A percentile compares a stretch with the other conserved stretches of the same genome.
Conservation (phyloP, 2,888 invertebrate species). For the Orthosia incerta region DNA sequence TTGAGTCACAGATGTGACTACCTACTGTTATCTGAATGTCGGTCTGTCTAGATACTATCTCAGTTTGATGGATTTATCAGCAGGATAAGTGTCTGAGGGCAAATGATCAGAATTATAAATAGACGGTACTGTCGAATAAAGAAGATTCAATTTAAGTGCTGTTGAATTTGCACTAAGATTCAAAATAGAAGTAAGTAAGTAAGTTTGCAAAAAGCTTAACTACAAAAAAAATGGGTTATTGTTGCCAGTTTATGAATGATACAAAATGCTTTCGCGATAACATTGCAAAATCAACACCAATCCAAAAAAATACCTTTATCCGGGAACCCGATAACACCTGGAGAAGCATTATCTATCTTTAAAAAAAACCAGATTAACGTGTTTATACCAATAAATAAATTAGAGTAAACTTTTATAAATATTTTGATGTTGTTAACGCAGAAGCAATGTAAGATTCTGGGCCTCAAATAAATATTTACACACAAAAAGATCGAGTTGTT, state of each 20-base stretch:
- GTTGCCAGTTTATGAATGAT: no score
- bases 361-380: constrained; percentile 6
- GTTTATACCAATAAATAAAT: constrained; percentile 38
- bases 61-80: constrained; percentile 32
- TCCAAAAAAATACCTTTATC: no score
- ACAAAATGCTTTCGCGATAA: no score
- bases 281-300: no score
- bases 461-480: constrained; percentile 47
- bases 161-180: neutral
- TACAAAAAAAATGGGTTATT: no score
- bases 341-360: neutral
- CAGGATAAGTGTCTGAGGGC: constrained; percentile 3
- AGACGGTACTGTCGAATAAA: neutral
- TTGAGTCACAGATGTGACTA: constrained; percentile 51
- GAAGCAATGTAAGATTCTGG: constrained; percentile 20
- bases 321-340: neutral
- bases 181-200: neutral
- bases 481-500: constrained; percentile 29
- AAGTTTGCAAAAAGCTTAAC: neutral
- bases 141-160: no score
- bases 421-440: constrained; percentile 40
- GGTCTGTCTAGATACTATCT: constrained; percentile 36
- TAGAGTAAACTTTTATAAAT: constrained; percentile 43
- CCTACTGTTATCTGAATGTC: constrained; percentile 29
- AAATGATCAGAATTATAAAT: constrained; percentile 5